phyloP scores from a whole-genome alignment of 2,888 invertebrate species.

The Caradrina clavipalpis region DNA sequence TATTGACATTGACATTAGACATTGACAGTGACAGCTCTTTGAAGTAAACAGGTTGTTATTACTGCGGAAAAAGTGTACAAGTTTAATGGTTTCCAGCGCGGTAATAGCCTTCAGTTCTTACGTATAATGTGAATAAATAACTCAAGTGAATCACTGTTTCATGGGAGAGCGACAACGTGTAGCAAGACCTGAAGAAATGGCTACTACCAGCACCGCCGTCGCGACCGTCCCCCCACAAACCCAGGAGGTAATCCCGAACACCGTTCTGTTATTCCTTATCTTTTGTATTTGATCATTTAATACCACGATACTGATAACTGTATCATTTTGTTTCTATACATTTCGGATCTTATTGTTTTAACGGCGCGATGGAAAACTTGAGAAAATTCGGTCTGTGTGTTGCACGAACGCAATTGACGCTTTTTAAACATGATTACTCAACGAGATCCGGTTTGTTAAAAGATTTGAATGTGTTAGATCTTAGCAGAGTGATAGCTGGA shows the following conservation, averaged over 20 bases:
- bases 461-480: slow-evolving; percentile 94
- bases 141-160: slow-evolving; percentile 65
- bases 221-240: slow-evolving; percentile 82
- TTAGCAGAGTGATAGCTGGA: slow-evolving; percentile 97
- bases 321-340: slow-evolving; percentile 22
- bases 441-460: slow-evolving; percentile 91
- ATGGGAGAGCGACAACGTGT: slow-evolving; percentile 82
- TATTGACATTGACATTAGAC: slow-evolving; percentile 31
- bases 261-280: slow-evolving; percentile 74
- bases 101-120: slow-evolving; percentile 43
- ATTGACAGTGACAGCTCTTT: slow-evolving; percentile 51
- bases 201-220: slow-evolving; percentile 86
- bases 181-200: slow-evolving; percentile 82
- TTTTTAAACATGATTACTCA: slow-evolving; percentile 68
- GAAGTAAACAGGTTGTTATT: slow-evolving; percentile 45
- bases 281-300: slow-evolving; percentile 76
- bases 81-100: slow-evolving; percentile 36
- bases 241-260: slow-evolving; percentile 79
- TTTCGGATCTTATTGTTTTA: slow-evolving; percentile 50
- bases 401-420: slow-evolving; percentile 60
- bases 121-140: slow-evolving; percentile 74
- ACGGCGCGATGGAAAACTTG: slow-evolving; percentile 66
- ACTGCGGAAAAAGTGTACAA: slow-evolving; percentile 49
- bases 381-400: slow-evolving; percentile 62
- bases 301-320: slow-evolving; percentile 61